phyloP scores from a whole-genome alignment of 2,113 vertebrate genomes.

The Muntiacus reevesi region DNA sequence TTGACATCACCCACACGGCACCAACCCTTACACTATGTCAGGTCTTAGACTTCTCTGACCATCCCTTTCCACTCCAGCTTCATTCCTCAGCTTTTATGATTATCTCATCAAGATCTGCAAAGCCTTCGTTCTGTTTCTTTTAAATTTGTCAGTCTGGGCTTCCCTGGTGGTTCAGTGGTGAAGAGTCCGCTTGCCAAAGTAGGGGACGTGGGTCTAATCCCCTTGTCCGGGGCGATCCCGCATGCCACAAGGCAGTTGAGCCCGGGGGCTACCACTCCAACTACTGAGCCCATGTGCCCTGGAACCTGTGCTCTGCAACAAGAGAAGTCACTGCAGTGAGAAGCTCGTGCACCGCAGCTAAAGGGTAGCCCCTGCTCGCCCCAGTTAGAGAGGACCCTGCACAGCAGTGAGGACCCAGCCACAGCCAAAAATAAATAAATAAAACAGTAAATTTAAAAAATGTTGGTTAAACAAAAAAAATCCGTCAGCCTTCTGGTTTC shows the following conservation, averaged over 20 bases:
- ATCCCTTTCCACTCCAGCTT: neutral
- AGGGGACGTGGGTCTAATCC: neutral
- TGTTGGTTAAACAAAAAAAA: neutral
- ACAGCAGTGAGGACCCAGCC: neutral
- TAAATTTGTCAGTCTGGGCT: neutral
- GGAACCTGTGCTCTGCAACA: neutral
- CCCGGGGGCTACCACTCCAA: neutral
- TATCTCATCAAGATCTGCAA: neutral
- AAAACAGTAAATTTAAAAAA: rapidly evolving
- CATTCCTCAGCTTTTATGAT: neutral
- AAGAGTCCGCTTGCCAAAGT: neutral
- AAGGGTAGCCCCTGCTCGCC: neutral
- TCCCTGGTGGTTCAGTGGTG: neutral
- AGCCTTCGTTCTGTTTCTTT: neutral
- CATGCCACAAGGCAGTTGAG: neutral
- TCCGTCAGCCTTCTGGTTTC: neutral
- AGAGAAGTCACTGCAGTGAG: neutral
- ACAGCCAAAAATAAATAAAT: neutral
- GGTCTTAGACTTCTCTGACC: neutral
- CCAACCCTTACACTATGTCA: neutral
- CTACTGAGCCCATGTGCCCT: neutral
- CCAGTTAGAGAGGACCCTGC: neutral
- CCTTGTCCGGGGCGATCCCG: rapidly evolving
- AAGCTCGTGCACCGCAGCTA: neutral
- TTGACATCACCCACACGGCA: neutral